Evolutionary conservation across 2,888 invertebrate genomes (phyloP).

Genomic region (Listrodromus nycthemerus): DNA sequence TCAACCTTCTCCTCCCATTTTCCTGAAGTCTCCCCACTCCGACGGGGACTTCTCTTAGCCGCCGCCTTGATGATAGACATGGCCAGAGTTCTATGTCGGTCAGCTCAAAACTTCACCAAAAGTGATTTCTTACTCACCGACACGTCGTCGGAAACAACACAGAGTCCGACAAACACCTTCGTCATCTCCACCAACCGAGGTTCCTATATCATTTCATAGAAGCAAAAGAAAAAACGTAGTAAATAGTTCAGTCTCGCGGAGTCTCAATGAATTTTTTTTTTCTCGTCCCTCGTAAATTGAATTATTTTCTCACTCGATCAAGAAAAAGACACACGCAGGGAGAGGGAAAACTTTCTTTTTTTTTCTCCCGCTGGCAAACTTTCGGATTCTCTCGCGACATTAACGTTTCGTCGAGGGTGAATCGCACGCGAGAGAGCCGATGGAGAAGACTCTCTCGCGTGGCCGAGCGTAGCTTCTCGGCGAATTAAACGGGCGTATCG

Average conservation of each 20-base stretch:
- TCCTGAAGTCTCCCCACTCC: conserved; percentile 50
- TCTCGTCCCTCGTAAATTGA: conserved; percentile 18
- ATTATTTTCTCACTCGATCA: conserved; percentile 59
- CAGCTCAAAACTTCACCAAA: conserved; percentile 63
- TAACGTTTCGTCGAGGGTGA: conserved; percentile 54
- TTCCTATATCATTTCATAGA: conserved; percentile 56
- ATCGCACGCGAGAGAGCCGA: conserved; percentile 51
- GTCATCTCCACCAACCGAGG: conserved; percentile 26
- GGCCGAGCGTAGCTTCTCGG: conserved; percentile 39
- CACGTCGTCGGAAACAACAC: conserved; percentile 17
- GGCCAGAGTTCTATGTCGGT: conserved; percentile 73
- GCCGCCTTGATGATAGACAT: conserved; percentile 75
- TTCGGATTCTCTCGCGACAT: conserved; percentile 52
- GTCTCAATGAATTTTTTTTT: conserved; percentile 31
- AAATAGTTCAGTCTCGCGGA: background rate
- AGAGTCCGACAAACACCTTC: conserved; percentile 8
- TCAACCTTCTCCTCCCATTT: conserved; percentile 64
- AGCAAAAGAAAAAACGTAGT: conserved; percentile 28
- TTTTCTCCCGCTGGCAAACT: conserved; percentile 17
- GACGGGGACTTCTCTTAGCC: conserved; percentile 53
- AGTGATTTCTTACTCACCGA: conserved; percentile 72
- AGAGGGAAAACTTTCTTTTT: conserved; percentile 22
- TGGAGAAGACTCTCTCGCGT: conserved; percentile 54
- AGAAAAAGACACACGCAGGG: background rate
- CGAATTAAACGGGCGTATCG: conserved; percentile 41